Base-by-base conservation (phyloP, 2,888 invertebrate species). In the Diogma glabrata region DNA sequence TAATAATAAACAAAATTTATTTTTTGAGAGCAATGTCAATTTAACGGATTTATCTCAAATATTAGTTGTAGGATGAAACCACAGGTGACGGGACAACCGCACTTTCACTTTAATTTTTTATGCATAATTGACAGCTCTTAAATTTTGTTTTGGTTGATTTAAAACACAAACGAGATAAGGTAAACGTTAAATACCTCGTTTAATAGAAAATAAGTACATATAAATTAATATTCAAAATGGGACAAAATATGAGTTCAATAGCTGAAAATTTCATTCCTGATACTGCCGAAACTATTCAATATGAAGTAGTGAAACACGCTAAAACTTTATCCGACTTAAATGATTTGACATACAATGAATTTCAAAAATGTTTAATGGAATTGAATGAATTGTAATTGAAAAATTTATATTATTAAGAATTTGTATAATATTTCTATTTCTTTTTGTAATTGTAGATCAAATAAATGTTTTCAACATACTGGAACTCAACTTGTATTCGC, bases 401-500 rank as follows among this genome's bases (percentile, higher is more conserved):
- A 49, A 50, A 49, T 16, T 22, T n/a, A n/a, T n/a, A n/a, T n/a
- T n/a, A n/a, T n/a, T n/a, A n/a, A n/a, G n/a, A 4, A 23, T 19
- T 19, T 33, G 22, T 26, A 16, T 46, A 24, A 4, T 26, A 8
- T 36, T 53, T 26, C n/a, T n/a, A n/a, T n/a, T n/a, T n/a, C n/a
- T n/a, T n/a, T n/a, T n/a, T n/a, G n/a, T n/a, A 10, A 45, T 55
- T 61, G 3, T 56, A 81, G 81, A 52, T 78, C 79, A 1, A 72
- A 74, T 53, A 75, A 75, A 58, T 79, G 77, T 58, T 70, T 76
- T 54, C 79, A 80, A 64, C 65, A 72, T 4, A 72, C 74, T 58
- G 81, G 81, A 1, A 79, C 79, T 60, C 78, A 77, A 60, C 64
- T 83, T 23, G 65, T 80, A 33, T 84, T 84, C 67, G 75, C 77